A percentile compares a stretch with the other conserved stretches of the same genome.
These are phyloP conservation scores for Sapayoa aenigma DNA, from an alignment of 2,113 vertebrate species.

Conservation along the genomic window DNA sequence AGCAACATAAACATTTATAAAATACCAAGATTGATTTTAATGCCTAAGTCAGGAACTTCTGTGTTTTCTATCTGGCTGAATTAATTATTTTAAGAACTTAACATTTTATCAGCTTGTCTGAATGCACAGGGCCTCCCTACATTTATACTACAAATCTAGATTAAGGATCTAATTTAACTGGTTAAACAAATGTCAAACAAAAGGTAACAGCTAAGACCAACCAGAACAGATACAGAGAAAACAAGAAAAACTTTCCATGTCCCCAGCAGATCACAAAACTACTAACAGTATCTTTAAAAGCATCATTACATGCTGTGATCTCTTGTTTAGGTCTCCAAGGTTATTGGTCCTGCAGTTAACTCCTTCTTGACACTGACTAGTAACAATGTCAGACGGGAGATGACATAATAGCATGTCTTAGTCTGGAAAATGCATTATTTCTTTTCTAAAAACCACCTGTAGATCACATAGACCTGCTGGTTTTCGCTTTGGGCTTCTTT, in stretches of 20 bases:
- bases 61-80: constrained; percentile 10
- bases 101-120: constrained; percentile 36
- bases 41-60: background rate
- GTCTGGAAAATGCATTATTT: background rate
- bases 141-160: constrained; percentile 29
- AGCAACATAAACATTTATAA: background rate
- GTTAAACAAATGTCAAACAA: no score
- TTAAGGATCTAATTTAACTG: constrained; percentile 16
- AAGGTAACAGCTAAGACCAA: background rate
- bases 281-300: background rate
- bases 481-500: background rate
- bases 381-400: background rate
- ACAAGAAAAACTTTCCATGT: background rate
- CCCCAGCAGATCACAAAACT: background rate
- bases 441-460: constrained; percentile 13
- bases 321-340: background rate
- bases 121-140: background rate
- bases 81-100: constrained; percentile 49
- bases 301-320: background rate
- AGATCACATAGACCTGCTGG: background rate
- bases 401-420: background rate
- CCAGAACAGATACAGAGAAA: background rate
- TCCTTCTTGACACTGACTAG: background rate
- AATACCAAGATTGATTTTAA: background rate
- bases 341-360: background rate